phyloP scores from a whole-genome alignment of 2,113 vertebrate species.

The Oriolus oriolus region DNA sequence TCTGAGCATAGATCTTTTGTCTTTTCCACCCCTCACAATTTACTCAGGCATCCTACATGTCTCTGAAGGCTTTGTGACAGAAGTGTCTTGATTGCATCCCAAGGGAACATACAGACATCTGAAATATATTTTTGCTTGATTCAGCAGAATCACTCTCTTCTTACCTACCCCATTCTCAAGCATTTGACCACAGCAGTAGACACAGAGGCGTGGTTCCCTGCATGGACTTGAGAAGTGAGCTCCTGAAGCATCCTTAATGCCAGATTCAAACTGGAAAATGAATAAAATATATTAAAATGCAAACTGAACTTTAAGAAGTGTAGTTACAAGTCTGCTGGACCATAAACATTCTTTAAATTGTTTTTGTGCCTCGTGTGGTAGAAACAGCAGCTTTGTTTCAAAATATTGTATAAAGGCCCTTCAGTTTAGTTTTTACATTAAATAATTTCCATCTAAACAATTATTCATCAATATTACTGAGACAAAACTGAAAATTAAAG shows the following conservation, averaged over 20 bases:
- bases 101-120: background rate
- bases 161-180: background rate
- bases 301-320: conserved; percentile 7
- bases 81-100: background rate
- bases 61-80: background rate
- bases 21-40: background rate
- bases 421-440: conserved; percentile 18
- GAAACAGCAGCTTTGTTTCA: conserved; percentile 34
- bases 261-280: conserved; percentile 24
- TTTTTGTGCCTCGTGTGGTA: conserved; percentile 49
- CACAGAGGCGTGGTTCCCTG: background rate
- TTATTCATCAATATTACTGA: conserved; percentile 9
- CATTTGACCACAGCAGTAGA: background rate
- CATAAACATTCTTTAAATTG: conserved; percentile 45
- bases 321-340: conserved; percentile 15
- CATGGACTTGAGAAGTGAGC: background rate
- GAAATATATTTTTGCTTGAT: background rate
- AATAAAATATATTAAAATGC: conserved; percentile 14
- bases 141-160: background rate
- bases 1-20: background rate
- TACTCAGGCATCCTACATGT: background rate
- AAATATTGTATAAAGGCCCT: background rate
- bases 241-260: background rate
- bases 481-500: background rate
- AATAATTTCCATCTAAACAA: background rate